phyloP scores from a whole-genome alignment of 2,113 vertebrate genomes.

The Piaya cayana region DNA sequence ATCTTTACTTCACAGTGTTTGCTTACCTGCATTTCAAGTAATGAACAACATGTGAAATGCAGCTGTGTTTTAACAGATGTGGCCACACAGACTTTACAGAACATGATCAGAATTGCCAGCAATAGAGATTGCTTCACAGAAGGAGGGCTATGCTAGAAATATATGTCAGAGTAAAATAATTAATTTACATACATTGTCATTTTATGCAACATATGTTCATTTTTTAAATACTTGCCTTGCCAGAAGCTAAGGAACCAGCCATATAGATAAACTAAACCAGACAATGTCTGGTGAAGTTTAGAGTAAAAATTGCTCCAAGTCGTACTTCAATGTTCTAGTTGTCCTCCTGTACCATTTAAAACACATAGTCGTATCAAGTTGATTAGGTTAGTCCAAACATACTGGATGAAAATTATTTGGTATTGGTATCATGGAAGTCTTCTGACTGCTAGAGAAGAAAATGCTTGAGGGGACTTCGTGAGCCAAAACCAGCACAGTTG shows the following conservation, averaged over 20 bases:
- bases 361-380: neutral
- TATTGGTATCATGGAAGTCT: neutral
- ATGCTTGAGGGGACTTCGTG: neutral
- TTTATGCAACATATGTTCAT: slow-evolving; percentile 77
- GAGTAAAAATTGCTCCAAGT: slow-evolving; percentile 57
- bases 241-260: slow-evolving; percentile 72
- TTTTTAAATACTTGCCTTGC: slow-evolving; percentile 74
- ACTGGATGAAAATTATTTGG: neutral
- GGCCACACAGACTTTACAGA: neutral
- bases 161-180: slow-evolving; percentile 63
- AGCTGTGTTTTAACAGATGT: neutral
- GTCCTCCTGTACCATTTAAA: slow-evolving; percentile 6
- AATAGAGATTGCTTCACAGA: neutral
- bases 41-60: neutral
- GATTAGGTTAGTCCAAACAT: slow-evolving; percentile 28
- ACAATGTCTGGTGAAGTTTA: slow-evolving; percentile 73
- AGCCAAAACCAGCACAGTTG: neutral
- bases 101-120: neutral
- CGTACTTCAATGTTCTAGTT: neutral
- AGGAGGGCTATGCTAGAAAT: slow-evolving; percentile 12
- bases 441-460: neutral
- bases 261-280: slow-evolving; percentile 73
- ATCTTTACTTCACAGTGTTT: neutral
- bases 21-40: neutral
- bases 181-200: slow-evolving; percentile 76